These are phyloP conservation scores for Pao palembangensis DNA, from an alignment of 2,113 vertebrate genomes.

Conservation along the genomic window DNA sequence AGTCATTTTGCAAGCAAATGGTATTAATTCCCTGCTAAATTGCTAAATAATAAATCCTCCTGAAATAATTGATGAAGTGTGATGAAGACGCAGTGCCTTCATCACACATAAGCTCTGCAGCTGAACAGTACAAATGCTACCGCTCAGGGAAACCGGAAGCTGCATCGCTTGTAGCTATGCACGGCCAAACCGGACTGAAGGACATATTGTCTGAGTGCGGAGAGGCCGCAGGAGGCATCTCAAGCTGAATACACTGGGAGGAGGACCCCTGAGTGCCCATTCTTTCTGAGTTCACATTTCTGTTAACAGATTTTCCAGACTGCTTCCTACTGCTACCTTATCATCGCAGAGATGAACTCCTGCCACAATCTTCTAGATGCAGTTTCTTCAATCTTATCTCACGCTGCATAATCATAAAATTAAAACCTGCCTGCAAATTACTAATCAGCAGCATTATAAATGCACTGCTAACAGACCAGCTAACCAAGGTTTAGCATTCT, in stretches of 20 bases:
- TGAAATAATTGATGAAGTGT: neutral
- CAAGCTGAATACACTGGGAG: conserved; percentile 19
- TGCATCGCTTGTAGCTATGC: conserved; percentile 6
- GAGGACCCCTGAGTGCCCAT: neutral
- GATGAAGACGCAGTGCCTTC: neutral
- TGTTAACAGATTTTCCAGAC: too few relatives aligned
- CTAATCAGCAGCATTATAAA: too few relatives aligned
- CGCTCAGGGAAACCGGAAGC: conserved; percentile 8
- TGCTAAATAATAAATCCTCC: conserved; percentile 18
- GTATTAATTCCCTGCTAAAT: neutral
- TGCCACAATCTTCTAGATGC: neutral
- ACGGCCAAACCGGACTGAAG: conserved; percentile 12
- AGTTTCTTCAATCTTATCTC: neutral
- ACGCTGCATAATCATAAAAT: neutral
- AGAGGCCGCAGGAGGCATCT: neutral
- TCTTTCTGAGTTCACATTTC: neutral
- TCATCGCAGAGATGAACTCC: too few relatives aligned
- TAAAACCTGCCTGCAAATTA: too few relatives aligned
- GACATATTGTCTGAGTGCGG: conserved; percentile 4
- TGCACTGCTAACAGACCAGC: too few relatives aligned
- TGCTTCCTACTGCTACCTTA: neutral
- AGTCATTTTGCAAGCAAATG: neutral
- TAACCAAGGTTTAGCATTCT: too few relatives aligned
- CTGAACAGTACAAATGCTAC: conserved; percentile 1
- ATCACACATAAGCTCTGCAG: neutral